Evolutionary conservation across 2,797 vertebrate genomes (phyloP).

Genomic region (Cynodonichthys magdalenae): DNA sequence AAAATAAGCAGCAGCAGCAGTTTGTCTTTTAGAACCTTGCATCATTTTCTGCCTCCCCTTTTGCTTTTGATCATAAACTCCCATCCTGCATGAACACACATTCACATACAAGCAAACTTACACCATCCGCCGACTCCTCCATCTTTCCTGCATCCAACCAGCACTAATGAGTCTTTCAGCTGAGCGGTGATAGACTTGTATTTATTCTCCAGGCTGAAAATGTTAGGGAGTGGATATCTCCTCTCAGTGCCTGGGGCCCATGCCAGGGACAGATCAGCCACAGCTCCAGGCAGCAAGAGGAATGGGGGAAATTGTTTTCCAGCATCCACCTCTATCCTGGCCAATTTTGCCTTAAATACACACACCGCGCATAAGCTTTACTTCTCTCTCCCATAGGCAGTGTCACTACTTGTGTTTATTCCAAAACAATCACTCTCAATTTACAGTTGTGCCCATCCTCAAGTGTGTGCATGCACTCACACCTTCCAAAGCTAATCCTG

Average conservation of each 20-base stretch:
- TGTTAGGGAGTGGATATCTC: constrained; percentile 67
- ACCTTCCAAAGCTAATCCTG: constrained; percentile 60
- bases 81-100: constrained; percentile 53
- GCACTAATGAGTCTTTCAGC: constrained; percentile 87
- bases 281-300: constrained; percentile 73
- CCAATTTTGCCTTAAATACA: constrained; percentile 48
- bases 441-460: constrained; percentile 22
- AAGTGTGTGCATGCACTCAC: constrained; percentile 6
- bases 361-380: constrained; percentile 41
- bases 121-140: constrained; percentile 54
- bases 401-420: constrained; percentile 39
- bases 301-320: constrained; percentile 69
- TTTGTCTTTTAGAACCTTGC: constrained; percentile 79
- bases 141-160: constrained; percentile 77
- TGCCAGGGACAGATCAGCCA: constrained; percentile 83
- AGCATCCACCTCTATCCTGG: constrained; percentile 30
- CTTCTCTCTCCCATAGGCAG: constrained; percentile 48
- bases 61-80: constrained; percentile 61
- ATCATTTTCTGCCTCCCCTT: constrained; percentile 85
- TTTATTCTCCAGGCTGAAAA: constrained; percentile 82
- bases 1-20: constrained; percentile 84
- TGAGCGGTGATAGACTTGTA: constrained; percentile 82
- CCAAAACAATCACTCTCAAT: constrained; percentile 38
- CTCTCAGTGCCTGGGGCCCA: constrained; percentile 77
- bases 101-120: constrained; percentile 54